Base-by-base conservation (phyloP, 2,888 invertebrate species). In the Drosophila buzzatii region DNA sequence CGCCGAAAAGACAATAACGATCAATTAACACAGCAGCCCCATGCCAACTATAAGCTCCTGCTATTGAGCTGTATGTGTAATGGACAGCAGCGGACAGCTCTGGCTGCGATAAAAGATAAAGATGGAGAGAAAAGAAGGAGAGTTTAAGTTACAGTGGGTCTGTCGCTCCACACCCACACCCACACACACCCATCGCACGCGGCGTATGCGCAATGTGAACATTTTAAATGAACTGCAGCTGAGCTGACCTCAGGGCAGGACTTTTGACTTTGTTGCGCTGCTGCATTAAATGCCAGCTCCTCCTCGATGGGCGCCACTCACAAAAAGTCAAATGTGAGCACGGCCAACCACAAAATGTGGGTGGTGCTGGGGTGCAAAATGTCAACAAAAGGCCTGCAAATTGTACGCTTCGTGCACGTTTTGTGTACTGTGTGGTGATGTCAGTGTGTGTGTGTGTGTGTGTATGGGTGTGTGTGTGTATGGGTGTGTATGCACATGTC, bases 311-410 rank as follows among this genome's bases (percentile, higher is more conserved):
- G 61, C 66, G n/a, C n/a, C 83, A 72, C 76, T 75, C 71, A 63
- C 84, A 86, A 85, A 81, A 88, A 86, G 90, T 83, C 90, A 86
- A 71, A 82, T 76, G 73, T 79, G 73, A 73, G 79, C 59, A 65
- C 65, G 69, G 73, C 69, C 69, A 70, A 81, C 79, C 79, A 53
- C 76, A 69, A 61, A 60, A 56, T 58, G 57, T 39, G 73, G 78
- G 31, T 52, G 76, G 53, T 57, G 58, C 53, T 55, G n/a, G 79
- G 76, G 64, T 62, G 66, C 49, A 70, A 81, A 67, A 67, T 75
- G 89, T 82, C 78, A 86, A 86, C 86, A 89, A 85, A 89, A 86
- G 87, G 76, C 83, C 70, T 75, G 71, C 62, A 80, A 80, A 81
- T 75, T 81, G 75, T 78, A 63, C 55, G 65, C 55, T 44, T 49